Evolutionary conservation across 2,797 vertebrate genomes (phyloP).

Genomic region (Pachyuromys duprasi): DNA sequence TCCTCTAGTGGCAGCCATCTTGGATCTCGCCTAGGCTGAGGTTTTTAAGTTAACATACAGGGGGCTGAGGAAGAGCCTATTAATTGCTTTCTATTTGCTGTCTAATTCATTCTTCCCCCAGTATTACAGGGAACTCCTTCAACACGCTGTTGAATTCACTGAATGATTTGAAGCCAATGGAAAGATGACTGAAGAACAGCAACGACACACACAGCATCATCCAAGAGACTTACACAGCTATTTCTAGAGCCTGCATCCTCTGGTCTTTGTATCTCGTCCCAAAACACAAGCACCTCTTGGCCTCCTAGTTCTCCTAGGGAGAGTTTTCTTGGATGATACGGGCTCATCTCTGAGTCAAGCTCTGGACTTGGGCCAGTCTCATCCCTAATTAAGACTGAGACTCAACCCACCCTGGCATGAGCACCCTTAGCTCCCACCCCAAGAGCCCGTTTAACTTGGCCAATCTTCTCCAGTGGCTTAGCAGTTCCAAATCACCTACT

Average conservation of each 20-base stretch:
- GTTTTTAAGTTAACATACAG: neutral
- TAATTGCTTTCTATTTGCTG: neutral
- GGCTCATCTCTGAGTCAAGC: slow-evolving; percentile 77
- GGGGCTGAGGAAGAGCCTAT: neutral
- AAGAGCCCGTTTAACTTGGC: slow-evolving; percentile 81
- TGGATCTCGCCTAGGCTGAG: no score
- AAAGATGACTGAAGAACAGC: neutral
- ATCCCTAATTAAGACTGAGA: slow-evolving; percentile 80
- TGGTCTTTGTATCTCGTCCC: neutral
- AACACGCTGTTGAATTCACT: neutral
- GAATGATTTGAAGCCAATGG: neutral
- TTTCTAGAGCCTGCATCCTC: neutral
- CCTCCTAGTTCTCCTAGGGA: neutral
- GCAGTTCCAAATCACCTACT: slow-evolving; percentile 81
- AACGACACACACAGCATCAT: neutral
- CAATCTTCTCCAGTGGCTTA: slow-evolving; percentile 72
- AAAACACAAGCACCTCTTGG: neutral
- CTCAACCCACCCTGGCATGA: slow-evolving; percentile 71
- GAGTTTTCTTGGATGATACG: slow-evolving; percentile 58
- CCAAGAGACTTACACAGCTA: neutral
- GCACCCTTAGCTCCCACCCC: slow-evolving; percentile 64
- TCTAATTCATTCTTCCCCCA: neutral
- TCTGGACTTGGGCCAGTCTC: slow-evolving; percentile 75
- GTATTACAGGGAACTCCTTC: neutral
- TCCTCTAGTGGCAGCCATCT: no score